Evolutionary conservation across 2,113 vertebrate genomes (phyloP), one percentile per base, ranked within the genome.

Genomic region (Gila orcuttii): DNA sequence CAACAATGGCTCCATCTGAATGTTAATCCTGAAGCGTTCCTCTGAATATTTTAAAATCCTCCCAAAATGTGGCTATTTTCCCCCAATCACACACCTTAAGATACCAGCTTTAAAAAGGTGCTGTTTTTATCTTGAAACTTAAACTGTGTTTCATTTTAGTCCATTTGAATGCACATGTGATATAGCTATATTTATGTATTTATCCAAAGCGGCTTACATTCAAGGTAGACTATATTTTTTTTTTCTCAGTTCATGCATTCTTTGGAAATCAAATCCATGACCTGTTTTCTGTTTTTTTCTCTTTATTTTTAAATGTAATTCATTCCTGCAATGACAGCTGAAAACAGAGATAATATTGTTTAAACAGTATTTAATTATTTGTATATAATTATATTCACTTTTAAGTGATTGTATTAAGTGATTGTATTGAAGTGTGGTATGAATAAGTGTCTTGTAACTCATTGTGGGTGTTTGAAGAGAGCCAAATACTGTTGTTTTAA

Each of bases 11-110:
- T 50, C 71, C 71, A 17, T 47, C n/a, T 50, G 23, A 25, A 28
- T 75, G 42, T 75, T 75, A 75, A 75, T 75, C n/a, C 12, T 17
- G 12, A 75, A 71, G 68, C 21, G 42, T 71, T 71, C 36, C 68
- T n/a, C 21, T 71, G 36, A 71, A 71, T 23, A 28, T 50, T 75
- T 45, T 45, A 74, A 74, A 45, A 74, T n/a, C 23, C 23, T 21
- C 39, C 23, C 0, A 47, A 73, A 25, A 71, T 71, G 11, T 19
- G 36, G 33, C 47, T 47, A 19, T 73, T 15, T 33, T n/a, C 0
- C n/a, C 57, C 23, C 71, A 47, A 25, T 23, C 69, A 74, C 39
- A 25, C 12, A 62, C n/a, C 19, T 57, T 57, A 23, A 60, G 59
- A 50, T 71, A 71, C 68, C 36, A 42, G 21, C 5, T n/a, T 71